Evolutionary conservation across 1,140 invertebrate species (phyloP).

Genomic region (Tetramorium alpestre): DNA sequence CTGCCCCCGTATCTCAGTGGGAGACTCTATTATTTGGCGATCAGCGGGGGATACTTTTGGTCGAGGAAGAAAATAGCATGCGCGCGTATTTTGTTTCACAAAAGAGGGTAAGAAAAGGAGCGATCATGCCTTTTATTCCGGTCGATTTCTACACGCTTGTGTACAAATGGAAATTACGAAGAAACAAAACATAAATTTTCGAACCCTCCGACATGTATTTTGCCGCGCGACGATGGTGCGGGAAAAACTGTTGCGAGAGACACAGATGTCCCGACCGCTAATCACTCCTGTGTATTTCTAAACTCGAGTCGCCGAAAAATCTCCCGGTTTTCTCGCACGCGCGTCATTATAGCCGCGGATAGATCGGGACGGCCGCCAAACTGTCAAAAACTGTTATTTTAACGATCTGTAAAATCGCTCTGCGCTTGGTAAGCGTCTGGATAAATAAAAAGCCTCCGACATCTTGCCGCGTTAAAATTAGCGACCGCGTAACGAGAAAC

Average conservation of each 20-base stretch:
- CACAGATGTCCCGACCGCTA: not conserved
- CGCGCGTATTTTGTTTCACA: not conserved
- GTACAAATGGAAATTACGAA: not conserved
- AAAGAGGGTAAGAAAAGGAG: not conserved
- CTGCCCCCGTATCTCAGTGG: not conserved
- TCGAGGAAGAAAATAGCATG: not conserved
- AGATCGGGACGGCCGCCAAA: constrained; percentile 2
- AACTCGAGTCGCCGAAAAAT: not conserved
- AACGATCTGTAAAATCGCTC: constrained; percentile 9
- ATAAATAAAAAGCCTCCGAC: constrained; percentile 1
- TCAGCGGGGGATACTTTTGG: not conserved
- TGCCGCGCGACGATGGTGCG: not conserved
- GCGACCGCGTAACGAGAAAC: not conserved
- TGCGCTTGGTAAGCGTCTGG: not conserved
- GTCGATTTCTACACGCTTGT: not conserved
- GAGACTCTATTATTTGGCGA: not conserved
- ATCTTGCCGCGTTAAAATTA: constrained; percentile 15
- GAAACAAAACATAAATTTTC: not conserved
- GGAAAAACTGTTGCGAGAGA: not conserved
- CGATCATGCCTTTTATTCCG: not conserved
- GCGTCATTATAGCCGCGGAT: not conserved
- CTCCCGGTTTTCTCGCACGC: not conserved
- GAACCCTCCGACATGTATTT: not conserved
- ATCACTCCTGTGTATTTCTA: not conserved
- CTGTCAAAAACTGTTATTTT: constrained; percentile 34